A percentile compares a stretch with the other conserved stretches of the same genome.
phyloP scores from a whole-genome alignment of 2,113 vertebrate genomes.

The Micromys minutus region DNA sequence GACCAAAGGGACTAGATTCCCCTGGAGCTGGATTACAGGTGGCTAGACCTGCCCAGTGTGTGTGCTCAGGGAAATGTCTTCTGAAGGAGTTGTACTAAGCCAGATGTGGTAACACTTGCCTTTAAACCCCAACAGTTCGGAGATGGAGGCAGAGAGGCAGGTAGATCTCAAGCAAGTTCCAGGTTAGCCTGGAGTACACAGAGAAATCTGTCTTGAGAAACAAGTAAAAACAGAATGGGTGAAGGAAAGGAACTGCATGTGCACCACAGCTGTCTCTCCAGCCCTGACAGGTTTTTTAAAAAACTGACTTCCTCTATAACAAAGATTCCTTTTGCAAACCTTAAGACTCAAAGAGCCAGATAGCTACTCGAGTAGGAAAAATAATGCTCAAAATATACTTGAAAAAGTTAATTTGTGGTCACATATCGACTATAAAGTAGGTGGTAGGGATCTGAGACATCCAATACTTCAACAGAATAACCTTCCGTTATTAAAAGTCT shows the following conservation, averaged over 20 bases:
- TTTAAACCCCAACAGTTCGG: neutral
- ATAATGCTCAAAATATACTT: neutral
- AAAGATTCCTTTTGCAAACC: neutral
- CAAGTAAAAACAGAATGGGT: neutral
- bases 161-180: neutral
- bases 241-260: neutral
- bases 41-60: neutral
- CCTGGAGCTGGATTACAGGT: neutral
- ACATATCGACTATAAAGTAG: slow-evolving; percentile 9
- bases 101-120: neutral
- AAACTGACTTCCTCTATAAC: neutral
- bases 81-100: neutral
- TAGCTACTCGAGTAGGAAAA: neutral
- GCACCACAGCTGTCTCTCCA: neutral
- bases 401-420: slow-evolving; percentile 18
- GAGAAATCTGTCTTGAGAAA: neutral
- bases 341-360: neutral
- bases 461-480: neutral
- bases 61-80: neutral
- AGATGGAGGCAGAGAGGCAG: neutral
- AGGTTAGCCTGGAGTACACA: neutral
- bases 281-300: neutral
- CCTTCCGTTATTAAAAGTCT: neutral
- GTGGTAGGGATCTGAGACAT: neutral
- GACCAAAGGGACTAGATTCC: neutral